Conservation (phyloP, 2,888 invertebrate species). For the Coremacera marginata region DNA sequence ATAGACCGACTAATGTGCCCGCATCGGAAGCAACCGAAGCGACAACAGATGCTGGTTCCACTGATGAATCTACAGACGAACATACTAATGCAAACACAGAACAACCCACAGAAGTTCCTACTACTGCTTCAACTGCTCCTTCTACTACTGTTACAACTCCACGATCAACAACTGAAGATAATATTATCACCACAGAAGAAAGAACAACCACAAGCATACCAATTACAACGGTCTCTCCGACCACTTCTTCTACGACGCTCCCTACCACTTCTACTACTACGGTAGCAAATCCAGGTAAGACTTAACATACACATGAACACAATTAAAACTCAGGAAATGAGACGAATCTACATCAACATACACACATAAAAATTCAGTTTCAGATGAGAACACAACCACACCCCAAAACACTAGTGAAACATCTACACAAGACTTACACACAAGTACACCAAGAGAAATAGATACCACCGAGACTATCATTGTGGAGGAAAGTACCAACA, state of each 20-base stretch:
- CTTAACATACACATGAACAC: not conserved
- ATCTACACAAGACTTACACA: constrained; percentile 29
- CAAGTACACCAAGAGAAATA: constrained; percentile 9
- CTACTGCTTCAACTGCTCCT: not conserved
- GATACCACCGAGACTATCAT: not conserved
- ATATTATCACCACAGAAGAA: too few relatives aligned
- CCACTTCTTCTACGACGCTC: not conserved
- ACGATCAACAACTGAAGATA: too few relatives aligned
- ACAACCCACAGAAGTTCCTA: not conserved
- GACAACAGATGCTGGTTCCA: not conserved
- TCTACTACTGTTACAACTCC: too few relatives aligned
- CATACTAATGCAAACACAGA: not conserved
- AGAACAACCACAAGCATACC: too few relatives aligned
- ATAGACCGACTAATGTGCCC: not conserved
- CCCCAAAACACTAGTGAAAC: constrained; percentile 13
- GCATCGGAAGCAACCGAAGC: not conserved
- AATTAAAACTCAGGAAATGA: not conserved
- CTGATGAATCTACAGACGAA: not conserved
- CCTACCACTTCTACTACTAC: not conserved
- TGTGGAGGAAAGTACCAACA: not conserved
- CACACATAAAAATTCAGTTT: not conserved
- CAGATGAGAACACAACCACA: constrained; percentile 13
- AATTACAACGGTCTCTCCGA: too few relatives aligned
- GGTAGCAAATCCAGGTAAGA: not conserved
- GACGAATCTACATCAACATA: not conserved